Percentiles rank a stretch among this genome's conserved stretches.
Evolutionary conservation across 2,113 vertebrate species (phyloP).

Genomic region (Rhadina sibilatrix): DNA sequence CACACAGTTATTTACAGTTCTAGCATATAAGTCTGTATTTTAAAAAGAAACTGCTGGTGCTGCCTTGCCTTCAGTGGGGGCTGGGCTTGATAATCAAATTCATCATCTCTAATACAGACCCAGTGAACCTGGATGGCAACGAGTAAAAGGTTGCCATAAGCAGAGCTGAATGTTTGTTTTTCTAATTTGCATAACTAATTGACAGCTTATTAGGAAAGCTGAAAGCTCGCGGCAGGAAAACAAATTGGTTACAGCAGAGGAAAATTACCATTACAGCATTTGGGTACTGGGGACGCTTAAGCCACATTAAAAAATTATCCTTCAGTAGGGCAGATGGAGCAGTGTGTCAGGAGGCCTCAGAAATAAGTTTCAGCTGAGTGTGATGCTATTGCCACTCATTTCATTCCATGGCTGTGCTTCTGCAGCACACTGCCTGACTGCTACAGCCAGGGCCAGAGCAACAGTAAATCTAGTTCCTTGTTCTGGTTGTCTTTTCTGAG

Average conservation of each 20-base stretch:
- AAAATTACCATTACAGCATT: not conserved
- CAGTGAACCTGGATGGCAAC: not conserved
- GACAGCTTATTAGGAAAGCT: not conserved
- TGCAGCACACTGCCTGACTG: not conserved
- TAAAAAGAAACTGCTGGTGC: not conserved
- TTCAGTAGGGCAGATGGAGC: not conserved
- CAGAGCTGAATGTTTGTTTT: not conserved
- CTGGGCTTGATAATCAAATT: not conserved
- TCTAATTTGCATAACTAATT: not conserved
- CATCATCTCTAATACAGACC: not conserved
- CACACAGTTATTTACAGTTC: not conserved
- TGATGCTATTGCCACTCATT: not conserved
- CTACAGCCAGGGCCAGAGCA: not conserved
- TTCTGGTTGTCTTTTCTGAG: not conserved
- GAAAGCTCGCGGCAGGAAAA: not conserved
- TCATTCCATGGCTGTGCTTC: not conserved
- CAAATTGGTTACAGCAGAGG: not conserved
- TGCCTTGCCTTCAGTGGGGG: not conserved
- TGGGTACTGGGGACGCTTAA: not conserved
- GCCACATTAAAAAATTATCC: not conserved
- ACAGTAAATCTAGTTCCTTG: not conserved
- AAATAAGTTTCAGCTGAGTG: not conserved
- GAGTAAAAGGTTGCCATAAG: not conserved
- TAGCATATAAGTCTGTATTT: not conserved
- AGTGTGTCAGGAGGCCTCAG: not conserved